phyloP scores from a whole-genome alignment of 2,797 vertebrate genomes.

The Leptodactylus fallax region DNA sequence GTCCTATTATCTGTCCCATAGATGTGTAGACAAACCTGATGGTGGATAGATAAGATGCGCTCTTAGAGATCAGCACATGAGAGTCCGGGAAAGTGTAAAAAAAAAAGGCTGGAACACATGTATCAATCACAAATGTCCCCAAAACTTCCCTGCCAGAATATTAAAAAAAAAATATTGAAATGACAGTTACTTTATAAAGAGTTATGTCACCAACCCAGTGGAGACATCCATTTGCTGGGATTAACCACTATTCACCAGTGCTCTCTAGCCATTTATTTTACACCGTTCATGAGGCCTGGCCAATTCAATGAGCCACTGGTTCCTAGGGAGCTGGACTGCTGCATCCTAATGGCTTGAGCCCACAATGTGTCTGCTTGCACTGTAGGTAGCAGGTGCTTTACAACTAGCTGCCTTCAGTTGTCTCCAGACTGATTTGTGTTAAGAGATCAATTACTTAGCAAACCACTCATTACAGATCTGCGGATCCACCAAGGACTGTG shows the following conservation, averaged over 20 bases:
- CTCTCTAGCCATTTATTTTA: not conserved
- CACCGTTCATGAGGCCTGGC: not conserved
- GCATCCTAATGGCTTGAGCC: not conserved
- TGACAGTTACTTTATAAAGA: not conserved
- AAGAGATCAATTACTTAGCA: not conserved
- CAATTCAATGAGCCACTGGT: not conserved
- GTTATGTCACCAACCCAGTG: not conserved
- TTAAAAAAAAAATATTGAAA: too few species aligned
- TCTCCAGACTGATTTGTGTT: not conserved
- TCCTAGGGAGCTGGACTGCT: not conserved
- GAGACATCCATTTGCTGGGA: not conserved
- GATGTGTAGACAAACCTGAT: too few species aligned
- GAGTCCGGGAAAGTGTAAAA: too few species aligned
- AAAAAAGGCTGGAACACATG: too few species aligned
- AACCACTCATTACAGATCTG: not conserved
- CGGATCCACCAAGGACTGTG: not conserved
- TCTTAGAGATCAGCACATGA: too few species aligned
- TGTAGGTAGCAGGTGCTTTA: not conserved
- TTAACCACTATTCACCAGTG: not conserved
- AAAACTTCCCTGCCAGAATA: too few species aligned
- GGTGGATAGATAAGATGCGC: too few species aligned
- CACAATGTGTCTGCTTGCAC: not conserved
- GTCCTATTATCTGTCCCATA: too few species aligned
- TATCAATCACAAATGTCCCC: too few species aligned
- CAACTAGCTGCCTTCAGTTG: too few species aligned